These are phyloP conservation scores for Parnassius mnemosyne DNA, from an alignment of 2,888 invertebrate species.

Conservation along the genomic window DNA sequence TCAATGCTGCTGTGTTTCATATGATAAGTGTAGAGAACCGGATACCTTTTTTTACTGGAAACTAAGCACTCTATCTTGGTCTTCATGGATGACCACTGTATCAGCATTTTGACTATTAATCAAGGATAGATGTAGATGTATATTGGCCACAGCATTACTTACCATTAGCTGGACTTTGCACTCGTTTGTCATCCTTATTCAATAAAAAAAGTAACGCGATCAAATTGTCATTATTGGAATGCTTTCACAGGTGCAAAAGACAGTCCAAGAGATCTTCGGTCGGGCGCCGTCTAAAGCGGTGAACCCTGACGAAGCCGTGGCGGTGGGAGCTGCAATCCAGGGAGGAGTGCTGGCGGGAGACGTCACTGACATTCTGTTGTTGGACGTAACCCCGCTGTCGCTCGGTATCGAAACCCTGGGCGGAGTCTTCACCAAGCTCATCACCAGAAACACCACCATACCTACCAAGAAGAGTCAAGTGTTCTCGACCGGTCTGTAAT, in stretches of 20 bases:
- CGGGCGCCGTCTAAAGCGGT: conserved; percentile 96
- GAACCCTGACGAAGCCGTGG: conserved; percentile 99
- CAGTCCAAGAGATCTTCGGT: conserved; percentile 96
- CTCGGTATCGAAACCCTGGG: conserved; percentile 98
- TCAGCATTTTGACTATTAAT: no score
- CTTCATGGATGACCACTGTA: no score
- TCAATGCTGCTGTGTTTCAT: no score
- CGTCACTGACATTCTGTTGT: conserved; percentile 97
- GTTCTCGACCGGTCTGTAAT: conserved; percentile 89
- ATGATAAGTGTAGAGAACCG: no score
- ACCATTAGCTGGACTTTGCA: no score
- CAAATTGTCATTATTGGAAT: no score
- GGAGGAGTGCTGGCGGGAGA: conserved; percentile 97
- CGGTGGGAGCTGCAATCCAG: conserved; percentile 99
- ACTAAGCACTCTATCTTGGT: no score
- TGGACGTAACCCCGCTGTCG: conserved; percentile 99
- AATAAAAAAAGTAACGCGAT: no score
- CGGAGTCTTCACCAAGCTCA: conserved; percentile 95
- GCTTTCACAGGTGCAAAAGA: conserved; percentile 78
- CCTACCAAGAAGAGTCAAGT: conserved; percentile 99
- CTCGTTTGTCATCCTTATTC: no score
- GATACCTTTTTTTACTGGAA: no score
- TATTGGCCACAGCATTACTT: no score
- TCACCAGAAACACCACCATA: conserved; percentile 98
- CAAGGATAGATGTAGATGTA: no score